Percentiles rank a stretch among this genome's conserved stretches.
Evolutionary conservation across 2,797 vertebrate genomes (phyloP).

Genomic region (Sebastes kiyomatsui): DNA sequence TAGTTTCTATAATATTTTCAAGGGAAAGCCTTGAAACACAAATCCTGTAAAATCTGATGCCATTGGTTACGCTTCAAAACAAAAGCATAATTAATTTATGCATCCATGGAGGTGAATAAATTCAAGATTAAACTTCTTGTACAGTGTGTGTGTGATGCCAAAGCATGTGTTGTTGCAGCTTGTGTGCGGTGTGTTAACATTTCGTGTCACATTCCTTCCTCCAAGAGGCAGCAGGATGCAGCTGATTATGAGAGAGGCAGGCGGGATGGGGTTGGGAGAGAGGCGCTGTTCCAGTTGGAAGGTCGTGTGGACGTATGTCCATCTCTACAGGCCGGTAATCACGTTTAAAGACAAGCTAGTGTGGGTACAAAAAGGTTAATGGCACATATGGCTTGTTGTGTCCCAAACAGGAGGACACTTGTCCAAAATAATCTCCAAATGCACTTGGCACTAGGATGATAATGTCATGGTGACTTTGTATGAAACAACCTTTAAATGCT

Average conservation of each 20-base stretch:
- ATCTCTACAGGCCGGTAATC: constrained; percentile 49
- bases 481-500: constrained; percentile 29
- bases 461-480: constrained; percentile 29
- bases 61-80: neutral
- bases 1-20: neutral
- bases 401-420: constrained; percentile 18
- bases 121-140: neutral
- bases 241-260: constrained; percentile 41
- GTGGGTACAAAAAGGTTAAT: constrained; percentile 49
- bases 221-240: constrained; percentile 79
- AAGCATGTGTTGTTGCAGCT: neutral
- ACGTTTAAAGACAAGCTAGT: constrained; percentile 53
- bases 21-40: neutral
- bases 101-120: neutral
- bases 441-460: constrained; percentile 10
- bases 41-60: neutral
- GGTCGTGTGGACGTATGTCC: constrained; percentile 19
- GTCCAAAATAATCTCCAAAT: constrained; percentile 55
- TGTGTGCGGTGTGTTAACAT: constrained; percentile 32
- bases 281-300: neutral
- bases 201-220: constrained; percentile 79
- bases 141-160: neutral
- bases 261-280: neutral
- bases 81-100: neutral
- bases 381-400: constrained; percentile 31